Percentiles rank a stretch among this genome's conserved stretches.
phyloP scores from a whole-genome alignment of 1,140 invertebrate genomes.

The Sipha flava region DNA sequence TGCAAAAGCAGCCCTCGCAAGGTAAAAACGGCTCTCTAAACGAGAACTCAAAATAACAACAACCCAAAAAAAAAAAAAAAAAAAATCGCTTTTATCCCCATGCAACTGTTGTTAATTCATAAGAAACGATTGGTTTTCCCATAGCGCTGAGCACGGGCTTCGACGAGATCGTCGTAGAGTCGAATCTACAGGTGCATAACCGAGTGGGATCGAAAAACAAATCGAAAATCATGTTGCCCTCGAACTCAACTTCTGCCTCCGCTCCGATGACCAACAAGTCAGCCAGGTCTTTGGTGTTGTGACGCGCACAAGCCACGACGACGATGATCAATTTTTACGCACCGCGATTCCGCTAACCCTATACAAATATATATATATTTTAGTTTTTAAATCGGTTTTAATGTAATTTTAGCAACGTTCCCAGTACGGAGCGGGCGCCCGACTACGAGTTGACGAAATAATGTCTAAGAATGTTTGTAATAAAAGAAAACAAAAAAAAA shows the following conservation, averaged over 20 bases:
- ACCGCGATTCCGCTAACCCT: background rate
- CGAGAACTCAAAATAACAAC: no score
- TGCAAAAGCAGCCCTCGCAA: constrained; percentile 9
- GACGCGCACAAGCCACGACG: background rate
- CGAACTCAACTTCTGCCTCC: background rate
- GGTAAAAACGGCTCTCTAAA: background rate
- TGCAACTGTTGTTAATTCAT: no score
- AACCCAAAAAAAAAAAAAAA: background rate
- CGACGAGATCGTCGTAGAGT: constrained; percentile 23
- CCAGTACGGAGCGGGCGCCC: no score
- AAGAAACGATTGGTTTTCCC: background rate
- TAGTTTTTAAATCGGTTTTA: background rate
- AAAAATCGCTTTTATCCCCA: no score
- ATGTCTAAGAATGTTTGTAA: no score
- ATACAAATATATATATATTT: background rate
- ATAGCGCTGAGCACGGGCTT: background rate
- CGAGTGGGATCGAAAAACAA: background rate
- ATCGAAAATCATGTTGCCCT: constrained; percentile 12
- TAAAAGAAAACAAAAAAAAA: no score
- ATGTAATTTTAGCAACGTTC: no score
- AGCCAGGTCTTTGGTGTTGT: background rate
- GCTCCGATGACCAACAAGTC: background rate
- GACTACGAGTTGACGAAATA: no score
- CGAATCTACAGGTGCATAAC: constrained; percentile 12
- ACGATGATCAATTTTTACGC: no score